Evolutionary conservation across 2,797 vertebrate genomes (phyloP).

Genomic region (Dipus sagitta): DNA sequence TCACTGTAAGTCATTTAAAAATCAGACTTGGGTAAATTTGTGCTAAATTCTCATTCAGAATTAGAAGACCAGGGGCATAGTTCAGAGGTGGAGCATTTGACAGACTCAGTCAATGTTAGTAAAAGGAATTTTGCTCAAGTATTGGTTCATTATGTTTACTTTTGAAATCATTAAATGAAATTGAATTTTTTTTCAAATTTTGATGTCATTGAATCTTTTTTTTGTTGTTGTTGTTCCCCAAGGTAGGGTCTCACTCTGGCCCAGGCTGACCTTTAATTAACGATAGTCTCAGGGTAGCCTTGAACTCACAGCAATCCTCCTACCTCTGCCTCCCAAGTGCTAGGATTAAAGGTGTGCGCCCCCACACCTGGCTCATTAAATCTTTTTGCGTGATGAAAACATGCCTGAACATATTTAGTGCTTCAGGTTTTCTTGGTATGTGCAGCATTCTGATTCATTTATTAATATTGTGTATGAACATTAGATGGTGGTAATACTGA

Average conservation of each 20-base stretch:
- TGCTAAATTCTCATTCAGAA: background rate
- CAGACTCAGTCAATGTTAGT: background rate
- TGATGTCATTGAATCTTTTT: background rate
- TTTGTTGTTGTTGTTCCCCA: background rate
- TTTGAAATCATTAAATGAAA: constrained; percentile 1
- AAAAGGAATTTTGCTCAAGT: background rate
- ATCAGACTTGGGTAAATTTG: background rate
- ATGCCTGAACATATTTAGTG: background rate
- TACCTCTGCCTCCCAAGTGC: too few species aligned
- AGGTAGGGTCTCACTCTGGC: too few species aligned
- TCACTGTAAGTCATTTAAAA: background rate
- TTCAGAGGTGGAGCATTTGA: too few species aligned
- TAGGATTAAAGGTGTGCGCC: too few species aligned
- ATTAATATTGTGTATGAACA: background rate
- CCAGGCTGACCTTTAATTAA: too few species aligned
- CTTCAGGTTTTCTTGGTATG: background rate
- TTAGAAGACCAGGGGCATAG: too few species aligned
- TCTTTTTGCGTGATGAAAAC: background rate
- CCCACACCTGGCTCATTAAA: background rate
- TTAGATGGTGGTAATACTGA: fast-evolving
- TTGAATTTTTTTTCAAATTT: background rate
- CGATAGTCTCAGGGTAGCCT: too few species aligned
- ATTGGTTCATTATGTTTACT: background rate
- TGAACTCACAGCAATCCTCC: too few species aligned
- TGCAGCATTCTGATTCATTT: background rate